Evolutionary conservation across 2,888 invertebrate genomes (phyloP).

Genomic region (Heteromurus nitidus): DNA sequence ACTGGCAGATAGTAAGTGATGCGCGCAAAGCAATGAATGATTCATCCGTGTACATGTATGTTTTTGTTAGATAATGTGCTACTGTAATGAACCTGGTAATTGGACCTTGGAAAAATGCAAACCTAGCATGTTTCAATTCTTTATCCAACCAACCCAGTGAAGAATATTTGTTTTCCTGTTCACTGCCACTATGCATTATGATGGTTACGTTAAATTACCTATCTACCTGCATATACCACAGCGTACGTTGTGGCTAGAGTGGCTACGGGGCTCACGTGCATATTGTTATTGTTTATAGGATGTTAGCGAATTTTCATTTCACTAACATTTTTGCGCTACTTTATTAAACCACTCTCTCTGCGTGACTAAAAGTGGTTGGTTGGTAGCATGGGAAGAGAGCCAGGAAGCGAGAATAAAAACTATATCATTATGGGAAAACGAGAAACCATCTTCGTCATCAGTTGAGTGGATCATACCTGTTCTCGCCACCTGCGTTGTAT

Average conservation of each 20-base stretch:
- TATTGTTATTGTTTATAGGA: background rate
- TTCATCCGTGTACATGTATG: constrained; percentile 18
- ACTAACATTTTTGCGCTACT: too few species aligned
- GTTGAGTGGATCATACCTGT: too few species aligned
- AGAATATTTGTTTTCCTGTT: background rate
- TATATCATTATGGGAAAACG: constrained; percentile 45
- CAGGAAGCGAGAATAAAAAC: constrained; percentile 40
- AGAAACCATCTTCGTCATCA: too few species aligned
- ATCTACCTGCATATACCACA: too few species aligned
- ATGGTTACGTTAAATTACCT: too few species aligned
- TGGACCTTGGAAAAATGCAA: constrained; percentile 22
- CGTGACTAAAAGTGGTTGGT: constrained; percentile 42
- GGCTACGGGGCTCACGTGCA: background rate
- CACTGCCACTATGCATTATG: too few species aligned
- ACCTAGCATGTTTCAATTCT: constrained; percentile 1
- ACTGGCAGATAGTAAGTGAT: background rate
- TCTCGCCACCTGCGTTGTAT: too few species aligned
- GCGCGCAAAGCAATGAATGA: constrained; percentile 9
- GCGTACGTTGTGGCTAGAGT: too few species aligned
- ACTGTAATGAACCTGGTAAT: constrained; percentile 25
- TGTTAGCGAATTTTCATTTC: background rate
- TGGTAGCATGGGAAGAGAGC: constrained; percentile 20
- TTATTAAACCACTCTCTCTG: background rate
- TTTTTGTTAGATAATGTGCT: constrained; percentile 12
- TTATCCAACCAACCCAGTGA: background rate